Conservation (phyloP, 2,888 invertebrate genomes). For the Pemphredon lugubris region DNA sequence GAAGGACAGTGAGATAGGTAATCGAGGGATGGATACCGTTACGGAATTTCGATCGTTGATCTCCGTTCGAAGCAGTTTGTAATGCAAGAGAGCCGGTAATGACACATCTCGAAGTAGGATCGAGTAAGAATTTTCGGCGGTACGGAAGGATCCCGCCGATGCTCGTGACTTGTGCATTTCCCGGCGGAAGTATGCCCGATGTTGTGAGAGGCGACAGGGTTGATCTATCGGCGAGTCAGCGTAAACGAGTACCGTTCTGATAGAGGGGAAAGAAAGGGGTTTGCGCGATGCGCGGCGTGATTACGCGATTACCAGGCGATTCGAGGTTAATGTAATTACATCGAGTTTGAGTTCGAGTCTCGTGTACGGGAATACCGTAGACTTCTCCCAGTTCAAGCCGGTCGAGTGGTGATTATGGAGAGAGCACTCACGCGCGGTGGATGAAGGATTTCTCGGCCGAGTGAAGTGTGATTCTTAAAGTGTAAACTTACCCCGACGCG, state of each 20-base stretch:
- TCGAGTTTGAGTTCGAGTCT: slow-evolving; percentile 15
- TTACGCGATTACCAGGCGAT: slow-evolving; percentile 8
- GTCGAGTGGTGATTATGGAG: slow-evolving; percentile 28
- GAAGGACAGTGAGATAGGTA: no score
- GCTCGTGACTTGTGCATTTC: no score
- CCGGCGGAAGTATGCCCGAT: no score
- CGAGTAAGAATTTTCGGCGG: no score
- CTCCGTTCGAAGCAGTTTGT: no score
- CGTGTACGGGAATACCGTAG: neutral
- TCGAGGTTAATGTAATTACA: slow-evolving; percentile 18
- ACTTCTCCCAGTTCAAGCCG: slow-evolving; percentile 7
- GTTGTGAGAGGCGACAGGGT: slow-evolving; percentile 22
- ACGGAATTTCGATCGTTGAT: no score
- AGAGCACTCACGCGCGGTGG: slow-evolving; percentile 25
- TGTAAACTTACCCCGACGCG: slow-evolving; percentile 30
- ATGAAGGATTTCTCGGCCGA: slow-evolving; percentile 34
- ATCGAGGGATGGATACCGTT: no score
- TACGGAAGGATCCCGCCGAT: no score
- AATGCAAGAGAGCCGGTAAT: no score
- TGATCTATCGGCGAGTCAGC: slow-evolving; percentile 23
- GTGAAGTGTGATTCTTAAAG: slow-evolving; percentile 50
- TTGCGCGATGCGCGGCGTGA: slow-evolving; percentile 24
- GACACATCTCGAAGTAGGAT: no score
- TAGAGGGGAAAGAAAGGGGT: slow-evolving; percentile 10
- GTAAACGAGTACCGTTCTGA: slow-evolving; percentile 31